phyloP scores from a whole-genome alignment of 2,113 vertebrate species.

The Centropus bengalensis region DNA sequence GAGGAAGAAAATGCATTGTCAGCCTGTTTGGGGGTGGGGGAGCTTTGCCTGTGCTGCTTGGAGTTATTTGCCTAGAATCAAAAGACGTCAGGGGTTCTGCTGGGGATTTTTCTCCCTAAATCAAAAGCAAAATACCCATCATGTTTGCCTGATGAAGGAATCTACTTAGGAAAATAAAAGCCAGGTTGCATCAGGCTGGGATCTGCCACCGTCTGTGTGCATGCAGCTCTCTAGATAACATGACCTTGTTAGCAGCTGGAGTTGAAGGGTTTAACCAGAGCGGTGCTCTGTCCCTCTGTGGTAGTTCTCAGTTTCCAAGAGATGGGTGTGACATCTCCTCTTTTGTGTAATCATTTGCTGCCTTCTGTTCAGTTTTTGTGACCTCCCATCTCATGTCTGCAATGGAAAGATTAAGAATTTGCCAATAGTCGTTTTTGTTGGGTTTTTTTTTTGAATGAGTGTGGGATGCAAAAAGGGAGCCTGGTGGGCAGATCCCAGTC shows the following conservation, averaged over 20 bases:
- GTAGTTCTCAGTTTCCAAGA: not conserved
- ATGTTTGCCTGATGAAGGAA: not conserved
- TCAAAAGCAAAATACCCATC: not conserved
- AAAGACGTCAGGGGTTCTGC: not conserved
- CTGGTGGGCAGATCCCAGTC: not conserved
- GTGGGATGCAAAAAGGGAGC: not conserved
- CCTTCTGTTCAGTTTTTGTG: slow-evolving; percentile 6
- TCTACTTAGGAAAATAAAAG: not conserved
- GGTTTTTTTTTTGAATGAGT: not conserved
- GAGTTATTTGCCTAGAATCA: not conserved
- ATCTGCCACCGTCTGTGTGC: not conserved
- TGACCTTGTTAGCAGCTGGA: not conserved
- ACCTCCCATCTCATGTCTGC: not conserved
- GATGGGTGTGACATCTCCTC: slow-evolving; percentile 13
- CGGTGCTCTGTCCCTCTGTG: not conserved
- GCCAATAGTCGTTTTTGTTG: not conserved
- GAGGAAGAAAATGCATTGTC: slow-evolving; percentile 8
- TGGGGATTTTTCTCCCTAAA: not conserved
- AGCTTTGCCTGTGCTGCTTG: not conserved
- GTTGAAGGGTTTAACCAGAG: not conserved
- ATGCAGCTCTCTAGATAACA: not conserved
- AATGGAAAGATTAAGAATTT: not conserved
- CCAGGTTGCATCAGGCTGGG: not conserved
- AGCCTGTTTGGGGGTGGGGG: not conserved
- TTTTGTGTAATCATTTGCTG: slow-evolving; percentile 23